A percentile compares a stretch with the other conserved stretches of the same genome.
These are phyloP conservation scores for Andinoacara biseriatus DNA, from an alignment of 2,113 vertebrate genomes.

Conservation along the genomic window DNA sequence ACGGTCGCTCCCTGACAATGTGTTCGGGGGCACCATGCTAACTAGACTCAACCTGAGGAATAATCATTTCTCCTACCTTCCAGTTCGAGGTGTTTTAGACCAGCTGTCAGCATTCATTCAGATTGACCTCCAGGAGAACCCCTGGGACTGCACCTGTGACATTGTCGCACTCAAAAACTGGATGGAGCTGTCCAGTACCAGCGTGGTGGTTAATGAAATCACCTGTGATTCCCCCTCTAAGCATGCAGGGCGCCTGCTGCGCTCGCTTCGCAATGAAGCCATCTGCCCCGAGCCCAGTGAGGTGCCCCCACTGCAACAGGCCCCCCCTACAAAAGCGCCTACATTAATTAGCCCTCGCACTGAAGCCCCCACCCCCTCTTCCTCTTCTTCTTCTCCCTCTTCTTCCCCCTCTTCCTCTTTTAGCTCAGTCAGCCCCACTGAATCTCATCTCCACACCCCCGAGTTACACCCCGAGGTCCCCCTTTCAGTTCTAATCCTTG, in stretches of 20 bases:
- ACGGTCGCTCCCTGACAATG: constrained; percentile 88
- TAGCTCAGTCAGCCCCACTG: constrained; percentile 81
- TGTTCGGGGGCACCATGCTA: constrained; percentile 92
- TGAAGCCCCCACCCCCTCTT: constrained; percentile 64
- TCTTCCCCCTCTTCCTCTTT: constrained; percentile 32
- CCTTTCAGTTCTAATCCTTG: constrained; percentile 94
- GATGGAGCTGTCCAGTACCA: constrained; percentile 92
- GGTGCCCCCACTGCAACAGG: constrained; percentile 61
- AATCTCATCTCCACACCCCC: constrained; percentile 77
- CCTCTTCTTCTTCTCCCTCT: constrained; percentile 18
- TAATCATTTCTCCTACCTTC: constrained; percentile 95
- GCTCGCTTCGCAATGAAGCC: constrained; percentile 91
- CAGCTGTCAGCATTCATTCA: constrained; percentile 97
- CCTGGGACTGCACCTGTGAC: constrained; percentile 97
- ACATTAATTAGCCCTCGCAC: constrained; percentile 85
- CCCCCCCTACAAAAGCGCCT: constrained; percentile 80
- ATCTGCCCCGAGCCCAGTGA: constrained; percentile 91
- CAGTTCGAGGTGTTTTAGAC: constrained; percentile 93
- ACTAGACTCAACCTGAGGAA: constrained; percentile 96
- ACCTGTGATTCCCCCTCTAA: constrained; percentile 94
- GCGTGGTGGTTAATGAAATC: constrained; percentile 95
- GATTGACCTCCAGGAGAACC: constrained; percentile 98
- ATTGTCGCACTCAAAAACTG: constrained; percentile 95
- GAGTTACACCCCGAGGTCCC: constrained; percentile 92
- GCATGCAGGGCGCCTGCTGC: constrained; percentile 91